Base-by-base conservation (phyloP, 2,113 vertebrate genomes). In the Sphaerodactylus townsendi region DNA sequence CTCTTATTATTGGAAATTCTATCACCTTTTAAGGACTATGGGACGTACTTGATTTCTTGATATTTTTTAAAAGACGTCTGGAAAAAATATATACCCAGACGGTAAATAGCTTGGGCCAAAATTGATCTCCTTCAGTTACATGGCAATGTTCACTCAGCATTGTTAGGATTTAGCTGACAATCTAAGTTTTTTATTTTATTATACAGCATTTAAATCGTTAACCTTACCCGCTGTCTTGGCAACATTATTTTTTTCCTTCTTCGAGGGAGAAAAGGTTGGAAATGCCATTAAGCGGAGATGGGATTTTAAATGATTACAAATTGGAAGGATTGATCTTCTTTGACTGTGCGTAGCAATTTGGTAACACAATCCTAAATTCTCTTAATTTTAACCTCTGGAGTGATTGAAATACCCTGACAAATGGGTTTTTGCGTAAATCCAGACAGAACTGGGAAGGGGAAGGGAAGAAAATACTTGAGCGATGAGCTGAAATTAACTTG, bases 401-500 rank as follows among this genome's bases (percentile, higher is more conserved):
- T 65, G 53, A 44, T 68, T 85, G 71, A 90, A 93, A 85, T 88
- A 78, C 46, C 19, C 39, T 85, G 73, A 76, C 69, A 75, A 66
- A 85, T 46, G 83, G 30, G 13, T 77, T 39, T n/a, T 90, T 72
- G 11, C 53, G 82, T 1, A n/a, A 85, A 17, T 79, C 56, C 75
- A 70, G 87, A 33, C 66, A 89, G 85, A 62, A 89, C 33, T 48
- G 86, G 64, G 53, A 82, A 82, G 15, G 79, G 15, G 48, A 10
- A 28, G 25, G 30, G 21, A 11, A 39, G 6, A 39, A 19, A 86
- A 87, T 81, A 78, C 23, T 53, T 48, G 91, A 41, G 71, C 70
- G 39, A 30, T 77, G 65, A 23, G 64, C 89, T 30, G 88, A 50
- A 76, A 44, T 85, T 0, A 0, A 46, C 44, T 85, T 84, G 69